phyloP scores from a whole-genome alignment of 64 coral and sea anemone genomes.

The Astreopora myriophthalma region DNA sequence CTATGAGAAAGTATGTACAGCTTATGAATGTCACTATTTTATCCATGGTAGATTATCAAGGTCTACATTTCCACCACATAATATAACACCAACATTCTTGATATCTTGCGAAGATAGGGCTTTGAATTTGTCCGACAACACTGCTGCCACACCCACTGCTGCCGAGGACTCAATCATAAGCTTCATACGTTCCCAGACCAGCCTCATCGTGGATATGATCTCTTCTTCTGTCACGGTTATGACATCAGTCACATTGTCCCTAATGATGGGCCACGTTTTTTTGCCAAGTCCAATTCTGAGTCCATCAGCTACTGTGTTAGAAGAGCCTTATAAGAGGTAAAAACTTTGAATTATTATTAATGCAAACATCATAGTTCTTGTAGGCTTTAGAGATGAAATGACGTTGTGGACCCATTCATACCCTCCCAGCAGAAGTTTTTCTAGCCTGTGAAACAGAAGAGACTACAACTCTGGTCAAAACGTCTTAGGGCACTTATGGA shows the following conservation, averaged over 20 bases:
- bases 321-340: constrained; percentile 59
- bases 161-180: constrained; percentile 94
- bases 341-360: not conserved
- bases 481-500: no score
- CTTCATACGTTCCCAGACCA: constrained; percentile 99
- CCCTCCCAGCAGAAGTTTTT: no score
- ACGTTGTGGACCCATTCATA: no score
- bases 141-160: constrained; percentile 88
- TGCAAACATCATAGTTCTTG: not conserved
- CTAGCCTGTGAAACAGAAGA: no score
- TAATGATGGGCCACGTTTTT: constrained; percentile 95
- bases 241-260: constrained; percentile 82
- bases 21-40: constrained; percentile 3
- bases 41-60: constrained; percentile 86
- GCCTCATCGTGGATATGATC: constrained; percentile 82
- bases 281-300: constrained; percentile 82
- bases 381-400: no score
- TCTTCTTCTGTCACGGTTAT: constrained; percentile 97
- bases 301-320: constrained; percentile 93
- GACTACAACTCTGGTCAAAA: no score
- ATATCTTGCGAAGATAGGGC: constrained; percentile 21
- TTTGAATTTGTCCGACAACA: constrained; percentile 81
- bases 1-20: not conserved
- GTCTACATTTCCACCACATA: constrained; percentile 97
- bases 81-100: constrained; percentile 84